phyloP scores from a whole-genome alignment of 2,888 invertebrate genomes.

The Andrena bucephala region DNA sequence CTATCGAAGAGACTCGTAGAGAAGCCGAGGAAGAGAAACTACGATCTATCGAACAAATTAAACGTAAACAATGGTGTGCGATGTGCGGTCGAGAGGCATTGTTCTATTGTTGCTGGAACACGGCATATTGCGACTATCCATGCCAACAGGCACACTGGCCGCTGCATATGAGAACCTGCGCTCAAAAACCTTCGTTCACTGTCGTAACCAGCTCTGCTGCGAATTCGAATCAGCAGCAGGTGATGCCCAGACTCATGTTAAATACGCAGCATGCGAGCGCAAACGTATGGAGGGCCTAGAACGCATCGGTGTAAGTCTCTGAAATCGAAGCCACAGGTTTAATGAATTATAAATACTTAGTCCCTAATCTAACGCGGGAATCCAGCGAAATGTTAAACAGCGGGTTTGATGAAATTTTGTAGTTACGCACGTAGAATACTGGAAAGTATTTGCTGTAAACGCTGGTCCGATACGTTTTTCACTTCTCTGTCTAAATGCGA shows the following conservation, averaged over 20 bases:
- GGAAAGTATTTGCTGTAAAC: not conserved
- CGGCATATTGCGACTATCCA: conserved; percentile 95
- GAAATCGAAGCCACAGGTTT: conserved; percentile 22
- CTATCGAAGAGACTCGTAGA: conserved; percentile 88
- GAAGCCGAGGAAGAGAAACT: conserved; percentile 90
- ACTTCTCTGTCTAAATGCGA: not conserved
- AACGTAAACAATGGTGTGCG: conserved; percentile 97
- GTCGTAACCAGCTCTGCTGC: conserved; percentile 60
- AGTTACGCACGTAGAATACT: not conserved
- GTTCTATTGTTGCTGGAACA: conserved; percentile 98
- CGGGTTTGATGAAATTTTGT: not conserved
- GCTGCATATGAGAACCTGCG: conserved; percentile 89
- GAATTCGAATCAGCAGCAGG: conserved; percentile 69
- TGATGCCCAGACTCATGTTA: conserved; percentile 77
- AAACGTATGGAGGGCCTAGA: conserved; percentile 68
- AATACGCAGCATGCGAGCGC: conserved; percentile 60
- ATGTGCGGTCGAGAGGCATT: conserved; percentile 94
- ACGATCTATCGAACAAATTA: conserved; percentile 91
- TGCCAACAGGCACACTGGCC: conserved; percentile 96
- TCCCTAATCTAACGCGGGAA: conserved; percentile 29
- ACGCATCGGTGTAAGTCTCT: conserved; percentile 66
- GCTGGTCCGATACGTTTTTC: not conserved
- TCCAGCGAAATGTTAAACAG: not conserved
- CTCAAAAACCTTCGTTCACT: conserved; percentile 81
- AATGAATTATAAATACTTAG: conserved; percentile 28